Base-by-base conservation (phyloP, 1,140 invertebrate species). In the Tetragnatha versicolor region DNA sequence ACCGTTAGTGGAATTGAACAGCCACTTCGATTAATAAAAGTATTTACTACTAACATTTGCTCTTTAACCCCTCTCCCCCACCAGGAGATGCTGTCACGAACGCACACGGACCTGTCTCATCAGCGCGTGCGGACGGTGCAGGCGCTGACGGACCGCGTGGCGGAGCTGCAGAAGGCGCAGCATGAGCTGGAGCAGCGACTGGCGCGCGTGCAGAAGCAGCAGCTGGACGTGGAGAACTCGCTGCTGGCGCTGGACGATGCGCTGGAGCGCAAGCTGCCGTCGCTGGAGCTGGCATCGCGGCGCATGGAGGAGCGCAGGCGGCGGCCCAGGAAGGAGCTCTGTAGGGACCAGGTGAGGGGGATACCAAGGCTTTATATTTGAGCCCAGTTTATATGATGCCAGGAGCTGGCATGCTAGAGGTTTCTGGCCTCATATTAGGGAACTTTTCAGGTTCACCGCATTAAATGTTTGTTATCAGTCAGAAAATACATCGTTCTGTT, bases 71-170 rank as follows among this genome's bases (percentile, higher is more conserved):
- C 17, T 17, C 39, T 9, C 17, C 20, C 42, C 42, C 42, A 47
- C 20, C 39, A 78, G 76, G 63, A 78, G 37, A 78, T 78, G 17
- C 39, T 78, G 3, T 6, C 51, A 5, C 61, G 60, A 7, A 69
- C 63, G 2, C 49, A 68, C 6, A 14, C 6, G n/a, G 63, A 69
- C 29, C 65, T 69, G 6, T 55, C 35, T 0, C 20, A 14, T 5
- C 76, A 78, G 10, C 63, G 51, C 17, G 49, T 42, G 12, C 20
- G 5, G 6, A 65, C 69, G 0, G 29, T 78, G 33, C 20, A 78
- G 27, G 47, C 76, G 37, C 35, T 78, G 1, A 58, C n/a, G 2
- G 76, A 78, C 31, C 61, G 63, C 35, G 20, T 78, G 27, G 25
- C 17, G 33, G 76, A 78, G 17, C 10, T 60, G 12, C 7, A 12